Evolutionary conservation across 1,140 invertebrate species (phyloP).

Genomic region (Galendromus occidentalis): DNA sequence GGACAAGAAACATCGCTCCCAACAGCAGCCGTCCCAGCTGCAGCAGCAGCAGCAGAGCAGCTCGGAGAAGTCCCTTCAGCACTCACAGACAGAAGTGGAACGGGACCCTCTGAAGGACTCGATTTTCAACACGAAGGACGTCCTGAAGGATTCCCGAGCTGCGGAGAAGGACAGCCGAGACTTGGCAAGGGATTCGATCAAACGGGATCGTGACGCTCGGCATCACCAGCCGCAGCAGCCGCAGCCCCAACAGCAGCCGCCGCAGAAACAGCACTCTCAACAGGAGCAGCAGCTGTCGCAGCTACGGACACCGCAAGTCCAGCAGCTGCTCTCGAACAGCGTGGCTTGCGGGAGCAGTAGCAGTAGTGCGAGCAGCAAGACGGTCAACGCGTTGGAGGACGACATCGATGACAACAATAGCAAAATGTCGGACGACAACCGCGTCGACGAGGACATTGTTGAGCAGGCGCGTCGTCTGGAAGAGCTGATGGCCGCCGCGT

Average conservation of each 20-base stretch:
- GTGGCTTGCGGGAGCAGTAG: slow-evolving; percentile 8
- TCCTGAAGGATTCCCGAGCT: not conserved
- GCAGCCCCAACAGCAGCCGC: slow-evolving; percentile 12
- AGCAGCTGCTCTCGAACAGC: not conserved
- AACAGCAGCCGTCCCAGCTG: not conserved
- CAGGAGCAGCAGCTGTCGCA: not conserved
- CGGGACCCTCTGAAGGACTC: slow-evolving; percentile 4
- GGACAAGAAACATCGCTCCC: slow-evolving; percentile 24
- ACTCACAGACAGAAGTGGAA: slow-evolving; percentile 7
- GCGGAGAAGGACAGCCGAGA: not conserved
- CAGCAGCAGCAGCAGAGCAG: slow-evolving; percentile 7
- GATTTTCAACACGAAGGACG: not conserved
- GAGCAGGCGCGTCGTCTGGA: slow-evolving; percentile 18
- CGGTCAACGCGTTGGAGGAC: not conserved
- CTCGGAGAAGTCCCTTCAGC: not conserved
- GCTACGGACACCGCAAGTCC: not conserved
- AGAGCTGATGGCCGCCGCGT: slow-evolving; percentile 15
- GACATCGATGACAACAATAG: not conserved
- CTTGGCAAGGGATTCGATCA: not conserved
- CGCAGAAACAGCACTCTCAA: not conserved
- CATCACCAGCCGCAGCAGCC: not conserved
- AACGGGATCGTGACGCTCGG: not conserved
- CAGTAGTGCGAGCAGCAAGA: slow-evolving; percentile 13
- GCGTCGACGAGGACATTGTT: slow-evolving; percentile 19
- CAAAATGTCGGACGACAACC: slow-evolving; percentile 16